Base-by-base conservation (phyloP, 2,113 vertebrate species). In the Hystrix brachyura region DNA sequence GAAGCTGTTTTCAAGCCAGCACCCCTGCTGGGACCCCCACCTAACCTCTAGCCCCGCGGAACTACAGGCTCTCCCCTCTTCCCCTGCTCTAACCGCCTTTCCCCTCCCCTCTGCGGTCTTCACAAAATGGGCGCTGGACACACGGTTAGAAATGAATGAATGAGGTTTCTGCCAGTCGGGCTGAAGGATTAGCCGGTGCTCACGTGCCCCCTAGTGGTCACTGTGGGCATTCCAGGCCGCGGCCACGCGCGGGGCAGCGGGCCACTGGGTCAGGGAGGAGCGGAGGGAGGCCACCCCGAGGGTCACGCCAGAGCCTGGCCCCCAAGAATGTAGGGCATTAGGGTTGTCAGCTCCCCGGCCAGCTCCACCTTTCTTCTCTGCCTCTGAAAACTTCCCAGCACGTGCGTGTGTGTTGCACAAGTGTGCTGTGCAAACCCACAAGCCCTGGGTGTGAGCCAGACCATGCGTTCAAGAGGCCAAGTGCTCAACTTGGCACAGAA, bases 181-280 rank as follows among this genome's bases (percentile, higher is more conserved):
- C 32, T 29, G 69, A 59, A 38, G 18, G 60, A 88, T 94, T 97
- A 74, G 4, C 76, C 87, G 9, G 10, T 97, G 87, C 95, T 97
- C 87, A 34, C 3, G 29, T 76, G 87, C 97, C 97, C 95, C 90
- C 97, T 97, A 62, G 95, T 94, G 97, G 96, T 69, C 64, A 62
- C 10, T 0, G 0, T 25, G 69, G 80, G 60, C 79, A 94, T 74
- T 83, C 11, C 87, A 21, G 10, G 62, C 48, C 48, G 55, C 48
- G 43, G 81, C 65, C 79, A 34, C 55, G 21, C 6, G 21, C 23
- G 60, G 21, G 21, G 21, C 38, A 38, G 38, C 38, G 38, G 38
- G 38, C 38, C 38, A 38, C 38, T 38, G 38, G 38, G 38, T 38
- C 38, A 21, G 60, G 19, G 60, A 4, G 57, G 12, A 21, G 17